Evolutionary conservation across 64 coral and sea anemone species (phyloP), one percentile per base, ranked within the genome.

Genomic region (Cladopsammia gracilis): DNA sequence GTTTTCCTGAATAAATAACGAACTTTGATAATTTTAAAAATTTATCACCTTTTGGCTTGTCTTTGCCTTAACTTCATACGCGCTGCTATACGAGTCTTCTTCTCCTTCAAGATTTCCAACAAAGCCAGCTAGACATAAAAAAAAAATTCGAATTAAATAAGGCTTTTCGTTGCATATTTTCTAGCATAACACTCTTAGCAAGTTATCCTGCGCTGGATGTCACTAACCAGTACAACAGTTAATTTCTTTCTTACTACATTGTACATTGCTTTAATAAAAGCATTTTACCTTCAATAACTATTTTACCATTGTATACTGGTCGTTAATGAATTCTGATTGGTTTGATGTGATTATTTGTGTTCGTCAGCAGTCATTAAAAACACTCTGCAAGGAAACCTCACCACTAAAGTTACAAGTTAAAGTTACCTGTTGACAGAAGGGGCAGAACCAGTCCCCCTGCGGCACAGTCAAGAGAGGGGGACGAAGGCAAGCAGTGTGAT

Each of bases 361-460:
- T 34, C 34, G 2, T 34, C 34, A 34, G 34, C 34, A 34, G 34
- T 34, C 34, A 34, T 34, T 26, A 44, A 62, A 16, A 10, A 45
- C 56, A 47, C 20, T 23, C 45, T 61, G 13, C 23, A 47, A 51
- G 83, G 22, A 16, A 86, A 15, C 44, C 49, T 3, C 34, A 34
- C 34, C 3, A 12, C 12, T 10, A 56, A 10, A 70, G 47, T 25
- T 0, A 9, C n/a, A 77, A 71, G 19, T 25, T 0, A 42, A 52
- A 15, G 42, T 46, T 26, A 76, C 89, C 64, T 96, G 95, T 78
- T 94, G 95, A 71, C 98, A 99, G 78, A 94, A 99, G 14, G 98
- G 98, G 34, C 98, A 99, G 57, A 94, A 99, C 98, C 98, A 99
- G 88, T 99, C 98, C 68, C 98, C 98, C 82, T 91, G 91, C 58